phyloP scores from a whole-genome alignment of 2,113 vertebrate species.

The Dendrocopos noguchii region DNA sequence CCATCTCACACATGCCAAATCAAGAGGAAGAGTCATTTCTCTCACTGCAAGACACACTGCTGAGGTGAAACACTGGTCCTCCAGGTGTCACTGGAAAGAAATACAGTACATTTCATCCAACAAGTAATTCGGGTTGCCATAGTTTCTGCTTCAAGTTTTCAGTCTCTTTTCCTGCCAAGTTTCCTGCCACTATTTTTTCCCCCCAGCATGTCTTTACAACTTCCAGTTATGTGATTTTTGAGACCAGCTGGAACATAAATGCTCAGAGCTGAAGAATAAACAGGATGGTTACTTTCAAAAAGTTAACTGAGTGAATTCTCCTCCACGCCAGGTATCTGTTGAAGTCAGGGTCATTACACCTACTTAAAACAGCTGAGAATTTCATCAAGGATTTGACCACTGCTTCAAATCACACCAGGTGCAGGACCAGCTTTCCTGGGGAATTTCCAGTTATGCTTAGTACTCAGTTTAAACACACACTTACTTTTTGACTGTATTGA shows the following conservation, averaged over 20 bases:
- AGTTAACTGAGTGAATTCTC: conserved; percentile 1
- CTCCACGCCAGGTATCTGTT: background rate
- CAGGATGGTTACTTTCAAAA: conserved; percentile 48
- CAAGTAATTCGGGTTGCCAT: conserved; percentile 15
- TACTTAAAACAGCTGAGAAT: conserved; percentile 49
- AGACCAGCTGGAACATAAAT: conserved; percentile 57
- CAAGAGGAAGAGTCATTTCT: fast-evolving
- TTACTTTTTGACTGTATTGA: conserved; percentile 21
- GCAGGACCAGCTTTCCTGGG: background rate
- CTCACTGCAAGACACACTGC: background rate
- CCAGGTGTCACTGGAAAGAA: background rate
- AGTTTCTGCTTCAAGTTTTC: conserved; percentile 39
- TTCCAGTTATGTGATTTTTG: conserved; percentile 55
- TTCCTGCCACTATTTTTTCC: background rate
- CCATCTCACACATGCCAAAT: background rate
- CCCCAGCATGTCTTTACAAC: conserved; percentile 40
- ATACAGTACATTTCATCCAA: background rate
- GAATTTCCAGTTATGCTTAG: conserved; percentile 32
- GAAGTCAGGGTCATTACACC: conserved; percentile 19
- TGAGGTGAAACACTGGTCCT: background rate
- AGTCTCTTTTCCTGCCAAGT: conserved; percentile 33
- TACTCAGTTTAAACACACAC: background rate
- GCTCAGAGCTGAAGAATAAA: conserved; percentile 49
- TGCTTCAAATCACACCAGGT: background rate
- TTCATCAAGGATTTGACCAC: conserved; percentile 32